Percentiles rank a stretch among this genome's conserved stretches.
These are phyloP conservation scores for Karalla daura DNA, from an alignment of 2,797 vertebrate genomes.

Conservation along the genomic window DNA sequence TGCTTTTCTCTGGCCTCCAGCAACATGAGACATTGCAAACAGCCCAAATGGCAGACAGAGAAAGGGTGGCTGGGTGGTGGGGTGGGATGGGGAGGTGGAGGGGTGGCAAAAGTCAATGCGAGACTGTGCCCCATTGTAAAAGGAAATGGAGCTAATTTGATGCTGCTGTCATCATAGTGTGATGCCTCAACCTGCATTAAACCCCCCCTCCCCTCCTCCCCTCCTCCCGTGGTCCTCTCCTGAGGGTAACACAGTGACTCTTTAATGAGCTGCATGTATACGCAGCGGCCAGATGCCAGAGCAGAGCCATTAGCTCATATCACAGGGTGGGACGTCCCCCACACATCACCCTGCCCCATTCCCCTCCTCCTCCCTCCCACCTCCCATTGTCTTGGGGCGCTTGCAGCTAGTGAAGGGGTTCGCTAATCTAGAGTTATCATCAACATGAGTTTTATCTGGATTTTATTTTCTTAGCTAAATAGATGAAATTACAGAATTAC, in stretches of 20 bases:
- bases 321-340: constrained; percentile 36
- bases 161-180: constrained; percentile 26
- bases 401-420: neutral
- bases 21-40: neutral
- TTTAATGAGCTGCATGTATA: constrained; percentile 56
- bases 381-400: neutral
- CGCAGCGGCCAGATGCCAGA: constrained; percentile 69
- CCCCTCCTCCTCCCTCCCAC: neutral
- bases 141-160: constrained; percentile 53
- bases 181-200: constrained; percentile 13
- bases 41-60: neutral
- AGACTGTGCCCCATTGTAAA: constrained; percentile 6
- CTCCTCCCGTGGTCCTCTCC: neutral
- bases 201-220: neutral
- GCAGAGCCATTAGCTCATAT: constrained; percentile 77
- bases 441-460: neutral
- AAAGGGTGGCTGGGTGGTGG: too few relatives aligned
- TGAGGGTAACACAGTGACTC: constrained; percentile 26
- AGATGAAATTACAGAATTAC: neutral
- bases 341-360: neutral
- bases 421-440: neutral
- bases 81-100: too few relatives aligned
- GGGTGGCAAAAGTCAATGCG: constrained; percentile 25
- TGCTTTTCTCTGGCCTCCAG: neutral
- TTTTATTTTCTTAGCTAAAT: neutral